Evolutionary conservation across 2,797 vertebrate genomes (phyloP).

Genomic region (Rhyacichthys aspro): DNA sequence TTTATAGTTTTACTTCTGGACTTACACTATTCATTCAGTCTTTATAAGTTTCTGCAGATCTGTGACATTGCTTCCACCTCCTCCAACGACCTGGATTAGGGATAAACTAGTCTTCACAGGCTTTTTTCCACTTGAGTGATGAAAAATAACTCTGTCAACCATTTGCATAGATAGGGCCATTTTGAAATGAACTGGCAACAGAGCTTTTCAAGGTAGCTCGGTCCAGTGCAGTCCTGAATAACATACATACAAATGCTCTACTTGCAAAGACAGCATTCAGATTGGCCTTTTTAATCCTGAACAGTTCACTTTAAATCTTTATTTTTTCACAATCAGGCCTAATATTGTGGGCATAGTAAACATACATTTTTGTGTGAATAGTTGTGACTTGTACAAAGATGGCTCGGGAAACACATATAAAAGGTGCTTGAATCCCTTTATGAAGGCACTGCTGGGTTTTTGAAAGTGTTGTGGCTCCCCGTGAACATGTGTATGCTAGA

Average conservation of each 20-base stretch:
- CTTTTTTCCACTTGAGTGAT: slow-evolving; percentile 28
- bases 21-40: background rate
- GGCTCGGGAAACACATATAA: no score
- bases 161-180: slow-evolving; percentile 29
- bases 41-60: slow-evolving; percentile 2
- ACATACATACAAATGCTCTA: slow-evolving; percentile 35
- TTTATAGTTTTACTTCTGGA: slow-evolving; percentile 22
- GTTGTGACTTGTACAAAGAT: no score
- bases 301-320: slow-evolving; percentile 20
- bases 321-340: slow-evolving; percentile 2
- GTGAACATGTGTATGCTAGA: background rate
- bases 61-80: slow-evolving; percentile 30
- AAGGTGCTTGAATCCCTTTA: no score
- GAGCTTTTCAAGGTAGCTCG: slow-evolving; percentile 31
- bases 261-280: slow-evolving; percentile 23
- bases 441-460: no score
- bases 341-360: background rate
- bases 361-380: no score
- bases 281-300: slow-evolving; percentile 13
- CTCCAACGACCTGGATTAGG: slow-evolving; percentile 20
- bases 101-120: slow-evolving; percentile 20
- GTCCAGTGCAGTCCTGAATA: slow-evolving; percentile 11
- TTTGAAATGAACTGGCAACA: slow-evolving; percentile 38
- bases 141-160: slow-evolving; percentile 22
- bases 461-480: no score